Evolutionary conservation across 2,797 vertebrate genomes (phyloP), one percentile per base, ranked within the genome.

Genomic region (Sebastes hubbsi): DNA sequence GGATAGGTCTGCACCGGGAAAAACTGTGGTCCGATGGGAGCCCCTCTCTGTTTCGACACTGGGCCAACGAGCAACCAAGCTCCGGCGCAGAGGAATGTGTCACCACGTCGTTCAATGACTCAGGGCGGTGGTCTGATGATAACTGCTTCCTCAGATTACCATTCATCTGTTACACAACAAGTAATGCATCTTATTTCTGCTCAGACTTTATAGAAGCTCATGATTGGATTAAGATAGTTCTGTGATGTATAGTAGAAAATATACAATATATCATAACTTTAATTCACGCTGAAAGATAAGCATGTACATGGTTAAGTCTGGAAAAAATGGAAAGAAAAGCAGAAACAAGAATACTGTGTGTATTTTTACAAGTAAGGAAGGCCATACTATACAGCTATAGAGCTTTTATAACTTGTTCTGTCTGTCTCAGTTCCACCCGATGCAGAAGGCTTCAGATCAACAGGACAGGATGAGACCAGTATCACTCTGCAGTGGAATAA

Each of bases 401-500:
- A 62, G 2, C 18, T 24, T 10, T 18, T 3, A 62, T 22, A 7
- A 46, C 20, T 30, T 29, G 65, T 32, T 2, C 27, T 29, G 27
- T 66, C 20, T 66, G 2, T 64, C 20, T 24, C 64, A 83, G 84
- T 2, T 77, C 85, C 85, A n/a, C 1, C 2, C 2, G 22, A 80
- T 38, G 72, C 84, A 30, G 4, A 4, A 2, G 2, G 4, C 0
- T 74, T 89, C 24, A 61, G 0, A 32, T 2, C 34, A 8, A 1
- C 1, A 42, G 1, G 0, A 4, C 85, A 42, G 58, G 13, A 3
- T 64, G 81, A 89, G 2, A 83, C 0, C 46, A 69, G 49, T 7
- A 11, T 91, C 71, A 89, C 65, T 65, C 69, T 93, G 42, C 78
- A 89, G 61, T 92, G 92, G 92, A 12, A 63, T 42, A 38, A 78